Evolutionary conservation across 2,113 vertebrate species (phyloP).

Genomic region (Typhlomys cinereus): DNA sequence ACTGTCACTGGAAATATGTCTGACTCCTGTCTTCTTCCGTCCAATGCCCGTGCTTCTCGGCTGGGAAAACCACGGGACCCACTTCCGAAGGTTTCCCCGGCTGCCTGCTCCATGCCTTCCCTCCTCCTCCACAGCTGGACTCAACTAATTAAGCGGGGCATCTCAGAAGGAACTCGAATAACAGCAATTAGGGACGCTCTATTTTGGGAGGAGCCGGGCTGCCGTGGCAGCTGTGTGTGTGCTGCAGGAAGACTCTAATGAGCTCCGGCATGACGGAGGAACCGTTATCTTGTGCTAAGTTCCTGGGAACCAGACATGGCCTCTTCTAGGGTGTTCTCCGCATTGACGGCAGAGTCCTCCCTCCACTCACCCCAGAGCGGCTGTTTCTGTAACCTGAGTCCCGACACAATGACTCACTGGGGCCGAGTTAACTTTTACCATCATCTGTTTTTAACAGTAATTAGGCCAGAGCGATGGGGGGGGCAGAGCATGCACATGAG

Average conservation of each 20-base stretch:
- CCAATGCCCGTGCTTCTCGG: background rate
- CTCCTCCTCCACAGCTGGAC: background rate
- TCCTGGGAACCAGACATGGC: constrained; percentile 72
- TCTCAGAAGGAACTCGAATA: constrained; percentile 30
- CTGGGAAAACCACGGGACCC: background rate
- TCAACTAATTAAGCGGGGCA: background rate
- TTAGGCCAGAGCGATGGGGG: constrained; percentile 72
- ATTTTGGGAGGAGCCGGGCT: background rate
- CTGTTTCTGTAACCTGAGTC: constrained; percentile 75
- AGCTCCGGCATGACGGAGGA: constrained; percentile 63
- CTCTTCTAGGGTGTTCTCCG: constrained; percentile 71
- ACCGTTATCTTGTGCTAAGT: constrained; percentile 69
- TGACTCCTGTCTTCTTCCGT: background rate
- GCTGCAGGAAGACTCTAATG: constrained; percentile 71
- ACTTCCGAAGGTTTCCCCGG: background rate
- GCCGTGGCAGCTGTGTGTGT: background rate
- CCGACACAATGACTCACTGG: constrained; percentile 75
- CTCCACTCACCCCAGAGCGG: constrained; percentile 72
- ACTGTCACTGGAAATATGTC: background rate
- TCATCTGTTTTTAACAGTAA: constrained; percentile 82
- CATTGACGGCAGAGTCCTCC: constrained; percentile 72
- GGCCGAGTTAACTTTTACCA: constrained; percentile 78
- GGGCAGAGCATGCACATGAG: constrained; percentile 24
- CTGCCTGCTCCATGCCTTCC: background rate
- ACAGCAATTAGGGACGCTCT: constrained; percentile 22